Conservation (phyloP, 2,888 invertebrate species). For the Fragum fragum region DNA sequence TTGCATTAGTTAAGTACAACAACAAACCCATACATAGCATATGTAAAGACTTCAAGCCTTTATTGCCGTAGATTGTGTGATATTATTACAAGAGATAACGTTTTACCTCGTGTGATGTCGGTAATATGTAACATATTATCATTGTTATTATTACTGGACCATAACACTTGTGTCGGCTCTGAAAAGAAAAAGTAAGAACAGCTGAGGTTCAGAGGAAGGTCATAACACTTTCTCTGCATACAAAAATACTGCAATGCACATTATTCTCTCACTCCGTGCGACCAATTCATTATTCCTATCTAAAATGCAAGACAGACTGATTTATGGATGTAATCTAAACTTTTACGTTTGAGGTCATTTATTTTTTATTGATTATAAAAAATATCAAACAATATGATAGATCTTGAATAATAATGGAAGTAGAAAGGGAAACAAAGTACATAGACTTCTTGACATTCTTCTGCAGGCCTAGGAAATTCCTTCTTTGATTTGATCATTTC, state of each 20-base stretch:
- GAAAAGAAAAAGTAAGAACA: constrained; percentile 11
- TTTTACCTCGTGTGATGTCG: not conserved
- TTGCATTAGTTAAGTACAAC: not conserved
- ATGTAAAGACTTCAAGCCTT: not conserved
- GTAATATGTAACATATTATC: constrained; percentile 6
- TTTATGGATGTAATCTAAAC: too few species aligned
- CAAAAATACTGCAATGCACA: too few species aligned
- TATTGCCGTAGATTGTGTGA: not conserved
- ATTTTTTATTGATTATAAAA: too few species aligned
- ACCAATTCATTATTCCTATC: too few species aligned
- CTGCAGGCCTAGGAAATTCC: not conserved
- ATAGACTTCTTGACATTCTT: not conserved
- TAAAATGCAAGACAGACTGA: too few species aligned
- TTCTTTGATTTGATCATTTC: not conserved
- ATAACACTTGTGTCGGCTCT: not conserved
- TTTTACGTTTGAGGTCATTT: too few species aligned
- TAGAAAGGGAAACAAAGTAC: not conserved
- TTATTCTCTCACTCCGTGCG: too few species aligned
- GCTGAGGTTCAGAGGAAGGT: not conserved
- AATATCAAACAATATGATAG: too few species aligned
- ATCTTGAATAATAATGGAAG: not conserved
- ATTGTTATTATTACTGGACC: constrained; percentile 15
- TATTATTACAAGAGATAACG: constrained; percentile 15
- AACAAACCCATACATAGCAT: not conserved
- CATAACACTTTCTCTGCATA: constrained; percentile 1